Conservation (phyloP, 1,140 invertebrate genomes). For the Drosophila cardini region DNA sequence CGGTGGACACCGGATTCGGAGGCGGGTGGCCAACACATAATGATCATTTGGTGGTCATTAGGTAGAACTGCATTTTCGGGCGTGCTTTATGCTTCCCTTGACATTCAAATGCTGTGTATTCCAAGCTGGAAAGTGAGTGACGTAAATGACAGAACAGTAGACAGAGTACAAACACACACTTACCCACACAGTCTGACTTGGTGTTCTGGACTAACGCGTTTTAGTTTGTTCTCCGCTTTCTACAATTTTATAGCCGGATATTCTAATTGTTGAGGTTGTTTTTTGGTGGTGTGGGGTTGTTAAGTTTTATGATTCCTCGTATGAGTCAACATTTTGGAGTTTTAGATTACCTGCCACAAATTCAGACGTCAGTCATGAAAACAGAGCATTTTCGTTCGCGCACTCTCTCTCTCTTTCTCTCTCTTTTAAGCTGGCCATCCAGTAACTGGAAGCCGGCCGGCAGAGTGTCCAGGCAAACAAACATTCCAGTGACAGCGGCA, state of each 20-base stretch:
- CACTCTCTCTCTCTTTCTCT: slow-evolving; percentile 7
- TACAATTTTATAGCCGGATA: slow-evolving; percentile 71
- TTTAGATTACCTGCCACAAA: slow-evolving; percentile 28
- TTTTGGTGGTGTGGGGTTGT: neutral
- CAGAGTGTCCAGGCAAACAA: slow-evolving; percentile 51
- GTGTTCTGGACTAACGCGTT: slow-evolving; percentile 72
- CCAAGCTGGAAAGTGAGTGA: slow-evolving; percentile 34
- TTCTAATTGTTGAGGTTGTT: slow-evolving; percentile 63
- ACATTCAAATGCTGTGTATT: slow-evolving; percentile 45
- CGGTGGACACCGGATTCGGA: too few relatives aligned
- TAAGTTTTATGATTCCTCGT: slow-evolving; percentile 24
- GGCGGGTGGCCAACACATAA: slow-evolving; percentile 12
- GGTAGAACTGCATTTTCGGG: slow-evolving; percentile 50
- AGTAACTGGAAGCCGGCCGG: slow-evolving; percentile 46
- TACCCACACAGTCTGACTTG: slow-evolving; percentile 41
- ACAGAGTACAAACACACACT: too few relatives aligned
- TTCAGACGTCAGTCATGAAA: slow-evolving; percentile 33
- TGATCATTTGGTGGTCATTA: slow-evolving; percentile 52
- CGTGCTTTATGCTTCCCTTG: slow-evolving; percentile 41
- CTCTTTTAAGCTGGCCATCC: slow-evolving; percentile 6
- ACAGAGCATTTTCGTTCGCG: neutral
- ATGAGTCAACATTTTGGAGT: slow-evolving; percentile 34
- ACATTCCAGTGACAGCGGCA: slow-evolving; percentile 52
- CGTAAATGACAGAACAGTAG: slow-evolving; percentile 35
- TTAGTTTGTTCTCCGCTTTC: slow-evolving; percentile 38